Percentiles rank a stretch among this genome's conserved stretches.
These are phyloP conservation scores for Pavo muticus DNA, from an alignment of 2,113 vertebrate genomes.

Conservation along the genomic window DNA sequence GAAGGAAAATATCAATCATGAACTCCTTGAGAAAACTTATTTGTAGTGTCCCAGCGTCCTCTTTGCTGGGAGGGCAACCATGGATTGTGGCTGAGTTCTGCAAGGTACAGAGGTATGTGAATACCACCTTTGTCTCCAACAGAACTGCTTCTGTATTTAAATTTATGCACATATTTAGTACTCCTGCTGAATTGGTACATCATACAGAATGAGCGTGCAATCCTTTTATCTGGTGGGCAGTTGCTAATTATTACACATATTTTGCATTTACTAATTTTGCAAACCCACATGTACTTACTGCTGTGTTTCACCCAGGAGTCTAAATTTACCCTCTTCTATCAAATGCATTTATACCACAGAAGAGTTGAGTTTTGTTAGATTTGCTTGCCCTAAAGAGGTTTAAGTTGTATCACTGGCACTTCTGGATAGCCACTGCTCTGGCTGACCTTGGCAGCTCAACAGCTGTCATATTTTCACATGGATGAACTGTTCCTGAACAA, in stretches of 20 bases:
- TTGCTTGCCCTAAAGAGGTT: slow-evolving; percentile 21
- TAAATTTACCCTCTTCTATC: neutral
- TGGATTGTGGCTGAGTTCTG: neutral
- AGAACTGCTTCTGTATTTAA: slow-evolving; percentile 16
- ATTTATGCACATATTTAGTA: slow-evolving; percentile 56
- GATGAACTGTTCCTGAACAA: slow-evolving; percentile 73
- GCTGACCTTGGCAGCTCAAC: slow-evolving; percentile 63
- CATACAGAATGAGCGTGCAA: slow-evolving; percentile 32
- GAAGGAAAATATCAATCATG: neutral
- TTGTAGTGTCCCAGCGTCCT: neutral
- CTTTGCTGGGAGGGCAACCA: neutral
- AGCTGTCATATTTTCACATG: slow-evolving; percentile 73
- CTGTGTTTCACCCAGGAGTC: neutral
- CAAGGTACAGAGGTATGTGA: neutral
- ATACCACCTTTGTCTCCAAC: slow-evolving; percentile 44
- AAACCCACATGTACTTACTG: neutral
- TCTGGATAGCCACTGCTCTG: slow-evolving; percentile 34
- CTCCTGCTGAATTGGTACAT: slow-evolving; percentile 15
- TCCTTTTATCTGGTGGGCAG: slow-evolving; percentile 37
- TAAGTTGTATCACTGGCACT: slow-evolving; percentile 37
- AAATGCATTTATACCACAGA: neutral
- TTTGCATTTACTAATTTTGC: slow-evolving; percentile 35
- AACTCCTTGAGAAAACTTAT: neutral
- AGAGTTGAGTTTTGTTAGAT: slow-evolving; percentile 11
- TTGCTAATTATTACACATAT: slow-evolving; percentile 35